phyloP scores from a whole-genome alignment of 2,113 vertebrate genomes.

The Calyptommatus sinebrachiatus region DNA sequence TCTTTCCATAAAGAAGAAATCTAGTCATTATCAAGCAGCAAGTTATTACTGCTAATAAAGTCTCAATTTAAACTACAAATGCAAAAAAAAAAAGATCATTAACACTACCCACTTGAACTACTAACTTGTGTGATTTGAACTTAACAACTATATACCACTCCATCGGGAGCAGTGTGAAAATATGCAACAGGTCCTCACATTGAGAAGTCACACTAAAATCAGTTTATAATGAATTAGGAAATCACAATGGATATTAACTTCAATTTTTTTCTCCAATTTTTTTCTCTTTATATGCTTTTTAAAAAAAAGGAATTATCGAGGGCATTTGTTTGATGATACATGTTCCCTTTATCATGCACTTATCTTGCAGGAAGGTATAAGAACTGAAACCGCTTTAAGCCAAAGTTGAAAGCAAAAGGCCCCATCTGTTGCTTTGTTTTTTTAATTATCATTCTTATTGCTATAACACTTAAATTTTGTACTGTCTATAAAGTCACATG shows the following conservation, averaged over 20 bases:
- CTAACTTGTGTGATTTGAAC: constrained; percentile 15
- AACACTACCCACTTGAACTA: background rate
- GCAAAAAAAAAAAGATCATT: constrained; percentile 41
- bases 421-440: no score
- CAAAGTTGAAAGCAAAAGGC: no score
- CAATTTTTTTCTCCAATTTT: no score
- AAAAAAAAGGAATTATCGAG: background rate
- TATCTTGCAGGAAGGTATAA: no score
- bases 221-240: no score
- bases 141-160: background rate
- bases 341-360: no score
- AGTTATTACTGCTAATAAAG: constrained; percentile 33
- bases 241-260: no score
- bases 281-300: background rate
- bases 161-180: background rate
- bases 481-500: no score
- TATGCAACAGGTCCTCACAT: background rate
- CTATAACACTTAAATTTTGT: no score
- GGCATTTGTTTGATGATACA: background rate
- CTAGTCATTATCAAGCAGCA: constrained; percentile 52
- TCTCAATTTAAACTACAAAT: constrained; percentile 41
- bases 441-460: no score
- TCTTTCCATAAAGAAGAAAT: constrained; percentile 54
- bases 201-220: background rate
- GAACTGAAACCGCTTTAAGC: no score